Conservation (phyloP, 2,113 vertebrate genomes). For the Menura novaehollandiae region DNA sequence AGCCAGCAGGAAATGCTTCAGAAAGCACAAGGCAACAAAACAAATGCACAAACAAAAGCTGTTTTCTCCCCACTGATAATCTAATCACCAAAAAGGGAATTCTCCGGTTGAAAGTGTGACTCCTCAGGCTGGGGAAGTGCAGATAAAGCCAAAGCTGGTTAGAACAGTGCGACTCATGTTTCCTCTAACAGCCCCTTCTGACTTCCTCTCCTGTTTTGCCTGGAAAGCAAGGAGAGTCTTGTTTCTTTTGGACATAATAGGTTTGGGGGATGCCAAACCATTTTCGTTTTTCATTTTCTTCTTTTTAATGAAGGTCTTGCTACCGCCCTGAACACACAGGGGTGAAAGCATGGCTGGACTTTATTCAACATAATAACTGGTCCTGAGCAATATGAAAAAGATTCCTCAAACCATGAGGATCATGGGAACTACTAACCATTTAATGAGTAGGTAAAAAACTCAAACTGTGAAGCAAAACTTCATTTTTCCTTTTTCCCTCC, state of each 20-base stretch:
- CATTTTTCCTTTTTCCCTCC: fast-evolving
- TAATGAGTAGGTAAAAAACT: neutral
- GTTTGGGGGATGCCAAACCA: neutral
- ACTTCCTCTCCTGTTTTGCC: slow-evolving; percentile 34
- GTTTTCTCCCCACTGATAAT: neutral
- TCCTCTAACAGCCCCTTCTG: neutral
- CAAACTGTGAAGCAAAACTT: neutral
- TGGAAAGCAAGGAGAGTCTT: neutral
- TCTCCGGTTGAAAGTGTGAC: neutral
- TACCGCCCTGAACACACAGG: too few species aligned
- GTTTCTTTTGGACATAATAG: neutral
- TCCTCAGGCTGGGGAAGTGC: neutral
- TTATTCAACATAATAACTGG: neutral
- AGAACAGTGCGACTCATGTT: neutral
- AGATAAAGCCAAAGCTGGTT: neutral
- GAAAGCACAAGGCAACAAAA: neutral
- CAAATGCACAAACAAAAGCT: neutral
- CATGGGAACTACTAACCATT: neutral
- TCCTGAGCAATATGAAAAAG: neutral
- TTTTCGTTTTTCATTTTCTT: neutral
- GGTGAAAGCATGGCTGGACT: neutral
- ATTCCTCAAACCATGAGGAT: neutral
- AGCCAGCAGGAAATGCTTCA: neutral
- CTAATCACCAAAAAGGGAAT: neutral
- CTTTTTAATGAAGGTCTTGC: neutral